Percentiles rank a stretch among this genome's conserved stretches.
phyloP scores from a whole-genome alignment of 2,888 invertebrate genomes.

The Synergus japonicus region DNA sequence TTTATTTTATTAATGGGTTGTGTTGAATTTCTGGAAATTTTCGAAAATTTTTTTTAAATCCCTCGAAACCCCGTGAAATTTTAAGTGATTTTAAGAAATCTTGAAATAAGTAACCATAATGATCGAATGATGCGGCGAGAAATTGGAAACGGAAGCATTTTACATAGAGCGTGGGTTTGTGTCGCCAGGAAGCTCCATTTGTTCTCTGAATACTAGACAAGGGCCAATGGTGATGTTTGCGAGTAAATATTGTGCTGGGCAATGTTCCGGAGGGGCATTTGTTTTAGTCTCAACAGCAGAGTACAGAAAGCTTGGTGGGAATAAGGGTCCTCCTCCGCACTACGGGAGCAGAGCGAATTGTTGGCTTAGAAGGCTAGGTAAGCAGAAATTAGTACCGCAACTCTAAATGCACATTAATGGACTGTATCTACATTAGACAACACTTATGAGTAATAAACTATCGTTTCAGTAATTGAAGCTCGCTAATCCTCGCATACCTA shows the following conservation, averaged over 20 bases:
- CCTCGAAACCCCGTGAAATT: no score
- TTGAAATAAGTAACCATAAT: no score
- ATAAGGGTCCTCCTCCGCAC: slow-evolving; percentile 35
- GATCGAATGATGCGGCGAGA: not conserved
- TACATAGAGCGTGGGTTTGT: not conserved
- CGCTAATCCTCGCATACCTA: not conserved
- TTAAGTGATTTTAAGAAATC: no score
- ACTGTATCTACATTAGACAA: not conserved
- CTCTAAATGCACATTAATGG: slow-evolving; percentile 1
- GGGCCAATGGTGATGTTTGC: slow-evolving; percentile 54
- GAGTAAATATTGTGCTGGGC: slow-evolving; percentile 61
- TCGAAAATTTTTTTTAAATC: no score
- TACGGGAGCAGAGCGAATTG: slow-evolving; percentile 14
- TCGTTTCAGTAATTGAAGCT: not conserved
- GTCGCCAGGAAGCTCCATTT: slow-evolving; percentile 54
- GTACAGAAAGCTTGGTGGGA: slow-evolving; percentile 43
- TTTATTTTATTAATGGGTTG: no score
- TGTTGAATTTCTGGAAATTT: no score
- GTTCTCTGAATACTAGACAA: slow-evolving; percentile 43
- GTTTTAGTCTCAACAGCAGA: slow-evolving; percentile 52
- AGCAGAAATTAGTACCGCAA: not conserved
- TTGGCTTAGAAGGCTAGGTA: slow-evolving; percentile 12
- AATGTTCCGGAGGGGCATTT: slow-evolving; percentile 49
- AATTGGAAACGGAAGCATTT: slow-evolving; percentile 11
- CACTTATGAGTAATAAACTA: not conserved